These are phyloP conservation scores for Merodon equestris DNA, from an alignment of 2,888 invertebrate genomes.

Conservation along the genomic window DNA sequence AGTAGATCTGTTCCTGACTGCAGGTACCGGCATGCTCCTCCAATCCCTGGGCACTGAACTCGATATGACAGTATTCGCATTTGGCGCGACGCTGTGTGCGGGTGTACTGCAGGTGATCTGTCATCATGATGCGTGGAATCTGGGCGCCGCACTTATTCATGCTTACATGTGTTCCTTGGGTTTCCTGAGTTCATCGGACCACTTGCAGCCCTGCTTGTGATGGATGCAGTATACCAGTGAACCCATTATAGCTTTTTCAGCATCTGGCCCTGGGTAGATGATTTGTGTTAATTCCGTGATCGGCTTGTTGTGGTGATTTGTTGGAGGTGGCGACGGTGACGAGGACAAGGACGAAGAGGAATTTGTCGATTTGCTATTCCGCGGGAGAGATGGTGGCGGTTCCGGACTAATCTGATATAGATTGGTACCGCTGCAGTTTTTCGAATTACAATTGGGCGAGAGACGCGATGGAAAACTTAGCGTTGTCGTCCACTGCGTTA, in stretches of 20 bases:
- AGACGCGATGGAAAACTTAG: slow-evolving; percentile 92
- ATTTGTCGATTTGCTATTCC: slow-evolving; percentile 80
- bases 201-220: slow-evolving; percentile 96
- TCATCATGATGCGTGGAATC: slow-evolving; percentile 94
- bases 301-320: slow-evolving; percentile 80
- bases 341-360: slow-evolving; percentile 80
- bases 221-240: slow-evolving; percentile 96
- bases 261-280: slow-evolving; percentile 93
- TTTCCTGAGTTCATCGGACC: slow-evolving; percentile 95
- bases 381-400: slow-evolving; percentile 84
- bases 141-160: slow-evolving; percentile 96
- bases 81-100: slow-evolving; percentile 91
- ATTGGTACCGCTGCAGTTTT: slow-evolving; percentile 83
- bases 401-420: no score
- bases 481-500: slow-evolving; percentile 94
- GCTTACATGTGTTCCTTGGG: slow-evolving; percentile 96
- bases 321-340: slow-evolving; percentile 82
- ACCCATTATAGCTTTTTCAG: slow-evolving; percentile 96
- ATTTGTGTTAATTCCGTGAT: slow-evolving; percentile 85
- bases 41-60: slow-evolving; percentile 92
- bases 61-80: slow-evolving; percentile 94
- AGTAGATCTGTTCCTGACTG: slow-evolving; percentile 94
- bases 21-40: slow-evolving; percentile 94
- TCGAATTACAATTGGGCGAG: no score
- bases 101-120: slow-evolving; percentile 94